These are phyloP conservation scores for Stictonetta naevosa DNA, from an alignment of 2,113 vertebrate genomes.

Conservation along the genomic window DNA sequence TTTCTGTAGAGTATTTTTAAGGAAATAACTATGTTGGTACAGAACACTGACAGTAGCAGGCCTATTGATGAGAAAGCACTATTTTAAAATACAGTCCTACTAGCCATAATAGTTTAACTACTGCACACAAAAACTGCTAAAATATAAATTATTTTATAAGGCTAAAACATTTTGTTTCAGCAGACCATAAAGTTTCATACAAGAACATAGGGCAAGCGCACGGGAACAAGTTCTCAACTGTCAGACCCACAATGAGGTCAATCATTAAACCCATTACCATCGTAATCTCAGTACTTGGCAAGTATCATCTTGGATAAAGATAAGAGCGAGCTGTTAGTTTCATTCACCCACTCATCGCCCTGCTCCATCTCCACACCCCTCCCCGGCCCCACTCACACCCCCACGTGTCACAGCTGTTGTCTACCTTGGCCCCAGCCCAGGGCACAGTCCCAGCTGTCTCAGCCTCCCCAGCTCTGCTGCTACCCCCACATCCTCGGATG, in stretches of 20 bases:
- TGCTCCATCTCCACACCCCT: neutral
- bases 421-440: neutral
- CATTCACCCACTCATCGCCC: neutral
- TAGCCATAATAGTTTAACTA: neutral
- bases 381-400: fast-evolving
- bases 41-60: neutral
- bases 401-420: neutral
- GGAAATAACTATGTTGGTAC: neutral
- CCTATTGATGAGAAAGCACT: neutral
- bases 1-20: neutral
- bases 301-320: neutral
- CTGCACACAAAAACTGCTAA: neutral
- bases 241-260: neutral
- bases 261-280: conserved; percentile 5
- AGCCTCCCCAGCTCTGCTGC: neutral
- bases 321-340: neutral
- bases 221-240: neutral
- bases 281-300: neutral
- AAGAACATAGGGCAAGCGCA: neutral
- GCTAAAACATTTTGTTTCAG: neutral
- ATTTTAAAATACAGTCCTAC: neutral
- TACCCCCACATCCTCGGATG: neutral
- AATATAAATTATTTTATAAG: neutral
- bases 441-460: neutral
- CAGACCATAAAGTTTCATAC: neutral